Conservation (phyloP, 2,797 vertebrate genomes). For the Pseudochromis fuscus region DNA sequence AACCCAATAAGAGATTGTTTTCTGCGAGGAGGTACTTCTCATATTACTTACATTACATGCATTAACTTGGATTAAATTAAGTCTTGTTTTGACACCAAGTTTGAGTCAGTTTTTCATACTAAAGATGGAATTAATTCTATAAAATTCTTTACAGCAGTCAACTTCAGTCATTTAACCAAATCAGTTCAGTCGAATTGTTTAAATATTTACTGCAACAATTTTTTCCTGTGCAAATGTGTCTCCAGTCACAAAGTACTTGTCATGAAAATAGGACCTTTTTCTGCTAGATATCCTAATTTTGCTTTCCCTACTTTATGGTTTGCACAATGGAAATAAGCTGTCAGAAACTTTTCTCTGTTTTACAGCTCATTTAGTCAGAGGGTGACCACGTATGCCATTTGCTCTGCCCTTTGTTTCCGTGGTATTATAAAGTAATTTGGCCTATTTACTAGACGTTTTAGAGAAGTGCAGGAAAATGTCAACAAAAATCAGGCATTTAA, state of each 20-base stretch:
- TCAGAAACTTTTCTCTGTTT: constrained; percentile 15
- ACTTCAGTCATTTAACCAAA: no score
- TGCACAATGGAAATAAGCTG: background rate
- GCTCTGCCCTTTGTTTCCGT: constrained; percentile 28
- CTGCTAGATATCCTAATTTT: background rate
- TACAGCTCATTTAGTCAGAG: constrained; percentile 32
- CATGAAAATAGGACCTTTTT: background rate
- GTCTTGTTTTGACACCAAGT: no score
- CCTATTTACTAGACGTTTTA: constrained; percentile 19
- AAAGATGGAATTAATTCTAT: no score
- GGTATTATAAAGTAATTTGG: constrained; percentile 33
- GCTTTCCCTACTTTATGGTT: background rate
- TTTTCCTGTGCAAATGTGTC: background rate
- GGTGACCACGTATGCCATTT: constrained; percentile 11
- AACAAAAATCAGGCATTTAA: constrained; percentile 20
- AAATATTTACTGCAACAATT: no score
- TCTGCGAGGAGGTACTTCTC: background rate
- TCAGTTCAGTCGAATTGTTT: no score
- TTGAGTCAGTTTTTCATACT: no score
- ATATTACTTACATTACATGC: constrained; percentile 17
- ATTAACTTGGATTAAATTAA: background rate
- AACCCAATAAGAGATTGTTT: constrained; percentile 23
- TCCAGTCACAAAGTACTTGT: background rate
- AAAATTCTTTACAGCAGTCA: no score
- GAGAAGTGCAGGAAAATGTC: constrained; percentile 33